These are phyloP conservation scores for Microplitis demolitor DNA, from an alignment of 1,140 invertebrate genomes.

Conservation along the genomic window DNA sequence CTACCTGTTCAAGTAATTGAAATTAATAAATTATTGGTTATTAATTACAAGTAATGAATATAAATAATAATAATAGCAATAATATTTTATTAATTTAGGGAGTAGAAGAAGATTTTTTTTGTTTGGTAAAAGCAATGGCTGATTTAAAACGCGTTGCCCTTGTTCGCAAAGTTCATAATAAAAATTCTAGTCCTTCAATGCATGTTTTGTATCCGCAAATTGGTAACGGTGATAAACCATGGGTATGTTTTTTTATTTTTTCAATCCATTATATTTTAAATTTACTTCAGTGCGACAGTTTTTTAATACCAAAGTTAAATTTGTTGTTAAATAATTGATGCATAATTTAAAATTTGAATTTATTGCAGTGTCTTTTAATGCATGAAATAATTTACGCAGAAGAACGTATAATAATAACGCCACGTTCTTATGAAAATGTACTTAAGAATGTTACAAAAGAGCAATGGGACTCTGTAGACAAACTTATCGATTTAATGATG, in stretches of 20 bases:
- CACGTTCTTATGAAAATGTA: constrained; percentile 27
- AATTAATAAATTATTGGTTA: not conserved
- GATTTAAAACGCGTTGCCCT: constrained; percentile 33
- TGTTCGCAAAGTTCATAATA: constrained; percentile 31
- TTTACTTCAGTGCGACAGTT: too few species aligned
- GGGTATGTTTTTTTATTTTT: constrained; percentile 32
- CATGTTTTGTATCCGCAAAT: constrained; percentile 35
- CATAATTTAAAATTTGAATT: not conserved
- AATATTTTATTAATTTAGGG: constrained; percentile 10
- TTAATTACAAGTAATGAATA: too few species aligned
- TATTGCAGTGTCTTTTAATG: constrained; percentile 36
- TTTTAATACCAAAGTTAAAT: not conserved
- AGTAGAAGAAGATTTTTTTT: constrained; percentile 31
- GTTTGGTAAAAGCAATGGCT: constrained; percentile 36
- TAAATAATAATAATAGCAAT: not conserved
- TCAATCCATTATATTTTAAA: not conserved
- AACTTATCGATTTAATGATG: constrained; percentile 36
- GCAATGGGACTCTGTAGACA: constrained; percentile 31
- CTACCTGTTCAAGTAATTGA: constrained; percentile 26
- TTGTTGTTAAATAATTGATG: not conserved
- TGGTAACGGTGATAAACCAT: constrained; percentile 32
- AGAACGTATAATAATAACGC: constrained; percentile 29
- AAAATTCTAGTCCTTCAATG: constrained; percentile 33
- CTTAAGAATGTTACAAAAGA: constrained; percentile 30
- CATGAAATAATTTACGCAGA: constrained; percentile 34